Percentiles rank a stretch among this genome's conserved stretches.
Evolutionary conservation across 2,888 invertebrate genomes (phyloP).

Genomic region (Hyles lineata): DNA sequence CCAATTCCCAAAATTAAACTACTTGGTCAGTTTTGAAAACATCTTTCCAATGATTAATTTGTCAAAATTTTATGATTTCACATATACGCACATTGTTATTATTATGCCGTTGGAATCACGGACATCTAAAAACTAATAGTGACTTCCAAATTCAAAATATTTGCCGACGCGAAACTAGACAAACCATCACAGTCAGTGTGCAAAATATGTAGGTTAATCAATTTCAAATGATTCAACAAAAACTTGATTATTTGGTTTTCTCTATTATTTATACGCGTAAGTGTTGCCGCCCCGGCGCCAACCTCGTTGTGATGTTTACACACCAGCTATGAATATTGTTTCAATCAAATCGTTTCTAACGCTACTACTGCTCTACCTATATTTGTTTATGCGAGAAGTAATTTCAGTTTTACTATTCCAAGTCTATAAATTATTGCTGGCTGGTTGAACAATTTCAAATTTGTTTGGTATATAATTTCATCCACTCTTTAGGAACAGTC

Average conservation of each 20-base stretch:
- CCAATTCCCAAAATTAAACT: no score
- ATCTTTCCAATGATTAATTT: not conserved
- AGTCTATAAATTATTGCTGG: no score
- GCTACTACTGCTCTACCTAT: no score
- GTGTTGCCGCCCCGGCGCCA: constrained; percentile 4
- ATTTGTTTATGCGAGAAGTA: not conserved
- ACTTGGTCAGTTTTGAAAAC: no score
- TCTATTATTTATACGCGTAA: constrained; percentile 4
- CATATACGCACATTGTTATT: no score
- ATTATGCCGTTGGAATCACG: no score
- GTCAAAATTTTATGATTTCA: not conserved
- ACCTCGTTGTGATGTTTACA: not conserved
- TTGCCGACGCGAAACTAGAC: not conserved
- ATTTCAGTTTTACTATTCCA: not conserved
- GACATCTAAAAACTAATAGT: not conserved
- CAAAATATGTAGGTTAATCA: constrained; percentile 16
- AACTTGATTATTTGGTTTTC: constrained; percentile 23
- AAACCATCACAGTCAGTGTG: constrained; percentile 2
- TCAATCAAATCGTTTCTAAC: not conserved
- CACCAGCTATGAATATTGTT: constrained; percentile 7
- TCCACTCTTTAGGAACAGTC: no score
- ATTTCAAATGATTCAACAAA: constrained; percentile 12
- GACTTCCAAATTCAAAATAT: not conserved
- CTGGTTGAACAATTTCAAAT: no score
- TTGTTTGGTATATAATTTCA: no score